These are phyloP conservation scores for Sebastes oblongus DNA, from an alignment of 2,797 vertebrate species.

Conservation along the genomic window DNA sequence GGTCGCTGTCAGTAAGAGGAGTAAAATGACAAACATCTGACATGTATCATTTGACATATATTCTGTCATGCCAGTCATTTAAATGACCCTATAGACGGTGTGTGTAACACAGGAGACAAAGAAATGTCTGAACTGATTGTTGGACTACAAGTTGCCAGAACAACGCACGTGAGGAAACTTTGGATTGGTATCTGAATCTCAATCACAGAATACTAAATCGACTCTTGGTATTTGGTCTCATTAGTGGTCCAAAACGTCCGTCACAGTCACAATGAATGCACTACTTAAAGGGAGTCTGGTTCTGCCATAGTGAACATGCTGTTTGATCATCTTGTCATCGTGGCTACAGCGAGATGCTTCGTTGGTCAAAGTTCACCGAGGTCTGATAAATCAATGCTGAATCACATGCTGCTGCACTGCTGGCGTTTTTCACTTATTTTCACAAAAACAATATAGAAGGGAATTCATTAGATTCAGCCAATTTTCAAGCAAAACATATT, in stretches of 20 bases:
- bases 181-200: not conserved
- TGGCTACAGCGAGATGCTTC: not conserved
- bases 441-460: not conserved
- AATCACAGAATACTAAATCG: not conserved
- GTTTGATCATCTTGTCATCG: not conserved
- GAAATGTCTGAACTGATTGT: not conserved
- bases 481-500: not conserved
- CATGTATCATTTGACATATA: constrained; percentile 6
- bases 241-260: not conserved
- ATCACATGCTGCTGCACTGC: no score
- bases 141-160: not conserved
- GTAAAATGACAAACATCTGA: constrained; percentile 2
- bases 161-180: not conserved
- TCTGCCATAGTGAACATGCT: not conserved
- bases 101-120: not conserved
- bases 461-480: not conserved
- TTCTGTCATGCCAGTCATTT: not conserved
- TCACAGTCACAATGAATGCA: not conserved
- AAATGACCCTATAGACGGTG: not conserved
- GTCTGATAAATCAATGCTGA: not conserved
- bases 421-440: not conserved
- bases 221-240: not conserved
- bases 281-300: not conserved
- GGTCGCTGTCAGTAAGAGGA: constrained; percentile 10
- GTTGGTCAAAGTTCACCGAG: constrained; percentile 1